phyloP scores from a whole-genome alignment of 2,113 vertebrate species.

The Melanocharis versteri region DNA sequence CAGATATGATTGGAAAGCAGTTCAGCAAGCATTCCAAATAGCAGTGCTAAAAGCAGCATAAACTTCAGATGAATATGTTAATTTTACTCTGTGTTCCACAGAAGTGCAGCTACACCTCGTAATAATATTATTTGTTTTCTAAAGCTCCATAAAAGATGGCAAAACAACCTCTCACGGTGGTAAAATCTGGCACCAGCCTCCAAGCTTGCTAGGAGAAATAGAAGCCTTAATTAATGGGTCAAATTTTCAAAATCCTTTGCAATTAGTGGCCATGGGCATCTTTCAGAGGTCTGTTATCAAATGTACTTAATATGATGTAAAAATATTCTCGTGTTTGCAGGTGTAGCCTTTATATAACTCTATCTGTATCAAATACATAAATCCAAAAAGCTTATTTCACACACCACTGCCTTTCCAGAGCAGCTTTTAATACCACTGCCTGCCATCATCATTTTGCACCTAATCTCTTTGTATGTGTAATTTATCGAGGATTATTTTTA shows the following conservation, averaged over 20 bases:
- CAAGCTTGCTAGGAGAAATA: not conserved
- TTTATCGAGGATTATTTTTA: not conserved
- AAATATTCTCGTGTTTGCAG: not conserved
- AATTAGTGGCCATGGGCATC: not conserved
- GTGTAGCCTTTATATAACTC: not conserved
- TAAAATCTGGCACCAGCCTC: not conserved
- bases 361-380: not conserved
- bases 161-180: not conserved
- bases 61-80: not conserved
- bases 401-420: not conserved
- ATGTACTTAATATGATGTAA: not conserved
- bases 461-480: not conserved
- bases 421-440: not conserved
- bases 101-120: not conserved
- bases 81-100: not conserved
- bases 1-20: not conserved
- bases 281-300: not conserved
- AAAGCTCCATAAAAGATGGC: not conserved
- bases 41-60: not conserved
- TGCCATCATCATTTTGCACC: not conserved
- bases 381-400: conserved; percentile 11
- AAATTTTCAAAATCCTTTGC: not conserved
- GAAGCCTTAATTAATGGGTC: not conserved
- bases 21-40: not conserved
- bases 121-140: not conserved